These are phyloP conservation scores for Sphaeramia orbicularis DNA, from an alignment of 2,797 vertebrate species.

Conservation along the genomic window DNA sequence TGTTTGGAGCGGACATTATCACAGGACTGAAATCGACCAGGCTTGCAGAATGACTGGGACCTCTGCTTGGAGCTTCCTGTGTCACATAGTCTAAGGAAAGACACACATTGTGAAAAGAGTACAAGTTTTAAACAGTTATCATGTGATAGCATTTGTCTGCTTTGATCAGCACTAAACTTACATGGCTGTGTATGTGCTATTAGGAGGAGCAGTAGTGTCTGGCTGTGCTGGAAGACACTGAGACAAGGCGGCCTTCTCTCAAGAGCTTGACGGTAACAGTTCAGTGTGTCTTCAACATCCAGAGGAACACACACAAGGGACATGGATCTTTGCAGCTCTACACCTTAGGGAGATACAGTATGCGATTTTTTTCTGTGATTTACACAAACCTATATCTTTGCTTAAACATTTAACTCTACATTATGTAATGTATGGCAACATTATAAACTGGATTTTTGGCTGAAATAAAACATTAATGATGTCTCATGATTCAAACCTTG, in stretches of 20 bases:
- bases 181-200: slow-evolving; percentile 88
- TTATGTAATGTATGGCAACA: no score
- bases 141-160: slow-evolving; percentile 1
- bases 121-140: background rate
- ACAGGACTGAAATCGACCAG: slow-evolving; percentile 63
- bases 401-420: no score
- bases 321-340: slow-evolving; percentile 82
- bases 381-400: no score
- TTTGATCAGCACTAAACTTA: slow-evolving; percentile 62
- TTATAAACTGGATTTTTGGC: background rate
- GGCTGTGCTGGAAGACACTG: slow-evolving; percentile 89
- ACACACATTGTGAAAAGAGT: slow-evolving; percentile 6
- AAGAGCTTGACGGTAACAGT: slow-evolving; percentile 88
- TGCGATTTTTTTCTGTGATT: background rate
- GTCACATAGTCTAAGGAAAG: slow-evolving; percentile 51
- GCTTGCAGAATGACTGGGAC: slow-evolving; percentile 49
- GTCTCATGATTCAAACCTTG: slow-evolving; percentile 58
- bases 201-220: slow-evolving; percentile 87
- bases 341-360: slow-evolving; percentile 52
- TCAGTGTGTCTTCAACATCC: slow-evolving; percentile 89
- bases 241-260: slow-evolving; percentile 83
- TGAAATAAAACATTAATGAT: background rate
- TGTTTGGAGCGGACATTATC: slow-evolving; percentile 35
- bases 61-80: slow-evolving; percentile 56
- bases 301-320: slow-evolving; percentile 89